Evolutionary conservation across 2,888 invertebrate species (phyloP), one percentile per base, ranked within the genome.

Genomic region (Latheticus oryzae): DNA sequence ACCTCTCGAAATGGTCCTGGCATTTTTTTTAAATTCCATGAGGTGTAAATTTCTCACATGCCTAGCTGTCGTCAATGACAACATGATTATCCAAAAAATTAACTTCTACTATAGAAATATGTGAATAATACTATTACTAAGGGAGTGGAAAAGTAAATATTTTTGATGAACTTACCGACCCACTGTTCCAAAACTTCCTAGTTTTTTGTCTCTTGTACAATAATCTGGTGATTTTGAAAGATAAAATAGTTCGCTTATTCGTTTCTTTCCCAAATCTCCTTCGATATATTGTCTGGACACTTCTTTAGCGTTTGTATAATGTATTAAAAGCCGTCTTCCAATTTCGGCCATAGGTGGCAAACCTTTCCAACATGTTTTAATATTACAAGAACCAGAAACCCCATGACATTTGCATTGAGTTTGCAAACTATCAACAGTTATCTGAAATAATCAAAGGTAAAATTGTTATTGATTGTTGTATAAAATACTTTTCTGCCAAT

Each of bases 321-420:
- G 79, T 71, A 84, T 77, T 76, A 85, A 80, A 74, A 87, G 77
- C 73, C 82, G 78, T 17, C 78, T 77, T 1, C 83, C 87, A 9
- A 85, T 79, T 35, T 80, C 78, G 1, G 78, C 75, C 55, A 86
- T 80, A 0, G 84, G 80, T 2, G 90, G 87, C 65, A 91, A 78
- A 1, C 90, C 85, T 66, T 86, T 84, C 91, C 91, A 92, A 74
- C 91, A 92, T 26, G 91, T 91, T 73, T 88, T 87, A 67, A 91
- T 87, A 65, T 88, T 89, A 76, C 91, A 91, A 42, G 91, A 90
- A 0, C 91, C 91, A 7, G 91, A 91, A 52, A 92, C 90, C 23
- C 92, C 92, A 79, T 92, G 91, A 70, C 92, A 92, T 73, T 91
- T 91, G 82, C 92, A 92, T 73, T 90, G 83, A 69, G 82, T 80